phyloP scores from a whole-genome alignment of 1,140 invertebrate species.

The Drosophila navojoa region DNA sequence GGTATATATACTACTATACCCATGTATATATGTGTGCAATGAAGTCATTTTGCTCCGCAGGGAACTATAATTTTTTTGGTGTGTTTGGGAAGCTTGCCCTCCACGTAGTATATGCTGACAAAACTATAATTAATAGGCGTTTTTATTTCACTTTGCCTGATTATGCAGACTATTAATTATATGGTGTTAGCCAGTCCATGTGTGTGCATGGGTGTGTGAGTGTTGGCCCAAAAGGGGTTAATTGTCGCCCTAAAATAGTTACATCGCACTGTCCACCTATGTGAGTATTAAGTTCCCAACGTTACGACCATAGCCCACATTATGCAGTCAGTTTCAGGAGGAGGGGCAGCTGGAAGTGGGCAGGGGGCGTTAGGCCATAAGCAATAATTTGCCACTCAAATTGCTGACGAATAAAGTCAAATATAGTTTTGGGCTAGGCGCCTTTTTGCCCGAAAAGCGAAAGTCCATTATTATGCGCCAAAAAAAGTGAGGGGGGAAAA shows the following conservation, averaged over 20 bases:
- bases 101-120: slow-evolving; percentile 25
- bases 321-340: not conserved
- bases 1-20: not conserved
- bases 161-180: slow-evolving; percentile 74
- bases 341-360: not conserved
- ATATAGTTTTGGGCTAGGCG: slow-evolving; percentile 16
- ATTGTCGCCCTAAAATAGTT: not conserved
- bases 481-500: slow-evolving; percentile 4
- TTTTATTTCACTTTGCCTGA: slow-evolving; percentile 70
- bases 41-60: slow-evolving; percentile 59
- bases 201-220: not conserved
- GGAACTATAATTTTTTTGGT: slow-evolving; percentile 2
- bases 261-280: not conserved
- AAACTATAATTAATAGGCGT: slow-evolving; percentile 80
- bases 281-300: not conserved
- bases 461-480: slow-evolving; percentile 78
- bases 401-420: slow-evolving; percentile 45
- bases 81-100: not conserved
- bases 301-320: not conserved
- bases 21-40: slow-evolving; percentile 39
- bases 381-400: slow-evolving; percentile 51
- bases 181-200: slow-evolving; percentile 42
- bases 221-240: slow-evolving; percentile 53
- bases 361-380: slow-evolving; percentile 1
- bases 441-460: slow-evolving; percentile 48